phyloP scores from a whole-genome alignment of 2,888 invertebrate genomes.

The Scaptomyza reducta region DNA sequence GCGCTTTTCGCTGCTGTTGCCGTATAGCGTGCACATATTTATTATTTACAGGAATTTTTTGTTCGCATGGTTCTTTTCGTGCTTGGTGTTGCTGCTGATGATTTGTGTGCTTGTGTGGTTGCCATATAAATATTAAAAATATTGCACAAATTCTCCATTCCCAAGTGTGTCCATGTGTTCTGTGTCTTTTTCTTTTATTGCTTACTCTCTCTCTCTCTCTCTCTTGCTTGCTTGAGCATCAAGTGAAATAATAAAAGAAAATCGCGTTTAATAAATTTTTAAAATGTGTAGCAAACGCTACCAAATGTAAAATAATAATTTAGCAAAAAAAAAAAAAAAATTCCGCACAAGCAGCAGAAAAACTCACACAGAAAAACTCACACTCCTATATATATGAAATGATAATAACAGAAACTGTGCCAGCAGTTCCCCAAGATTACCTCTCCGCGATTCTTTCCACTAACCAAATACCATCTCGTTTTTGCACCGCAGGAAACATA shows the following conservation, averaged over 20 bases:
- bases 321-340: constrained; percentile 43
- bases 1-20: constrained; percentile 58
- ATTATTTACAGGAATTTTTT: constrained; percentile 75
- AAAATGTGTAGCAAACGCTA: constrained; percentile 70
- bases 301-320: constrained; percentile 73
- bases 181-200: constrained; percentile 29
- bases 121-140: constrained; percentile 79
- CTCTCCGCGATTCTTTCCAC: background rate
- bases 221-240: constrained; percentile 30
- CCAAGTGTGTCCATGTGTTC: constrained; percentile 50
- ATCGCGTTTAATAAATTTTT: constrained; percentile 74
- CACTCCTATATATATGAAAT: constrained; percentile 46
- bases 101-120: constrained; percentile 77
- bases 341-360: constrained; percentile 30
- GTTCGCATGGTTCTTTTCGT: constrained; percentile 49
- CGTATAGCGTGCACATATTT: constrained; percentile 60
- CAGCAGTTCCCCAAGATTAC: constrained; percentile 48
- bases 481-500: constrained; percentile 64
- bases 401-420: constrained; percentile 69
- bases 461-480: background rate
- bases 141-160: constrained; percentile 72
- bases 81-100: constrained; percentile 63
- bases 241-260: constrained; percentile 44
- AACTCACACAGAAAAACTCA: background rate
- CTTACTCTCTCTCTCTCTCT: background rate